These are phyloP conservation scores for Poliocrania exsul DNA, from an alignment of 2,797 vertebrate genomes.

Conservation along the genomic window DNA sequence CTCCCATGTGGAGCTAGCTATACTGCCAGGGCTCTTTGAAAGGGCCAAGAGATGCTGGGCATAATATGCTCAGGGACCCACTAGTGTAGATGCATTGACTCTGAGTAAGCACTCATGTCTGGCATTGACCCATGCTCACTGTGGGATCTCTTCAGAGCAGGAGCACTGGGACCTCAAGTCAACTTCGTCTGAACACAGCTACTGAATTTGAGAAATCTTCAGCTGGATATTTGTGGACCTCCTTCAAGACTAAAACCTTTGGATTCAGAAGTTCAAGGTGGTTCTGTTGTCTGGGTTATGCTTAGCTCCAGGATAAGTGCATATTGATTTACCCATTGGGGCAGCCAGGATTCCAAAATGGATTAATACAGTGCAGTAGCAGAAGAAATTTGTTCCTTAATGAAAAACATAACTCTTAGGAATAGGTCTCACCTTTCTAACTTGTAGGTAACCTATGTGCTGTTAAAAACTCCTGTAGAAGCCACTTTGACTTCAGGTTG, in stretches of 20 bases:
- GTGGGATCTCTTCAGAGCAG: not conserved
- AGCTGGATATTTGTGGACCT: not conserved
- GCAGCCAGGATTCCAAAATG: not conserved
- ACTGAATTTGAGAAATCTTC: not conserved
- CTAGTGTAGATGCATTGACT: rapidly evolving
- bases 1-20: not conserved
- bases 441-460: not conserved
- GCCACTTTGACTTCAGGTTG: not conserved
- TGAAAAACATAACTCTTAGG: not conserved
- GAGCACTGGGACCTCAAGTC: rapidly evolving
- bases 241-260: not conserved
- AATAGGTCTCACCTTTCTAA: not conserved
- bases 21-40: not conserved
- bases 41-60: not conserved
- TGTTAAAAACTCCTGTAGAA: not conserved
- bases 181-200: not conserved
- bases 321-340: not conserved
- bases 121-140: not conserved
- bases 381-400: not conserved
- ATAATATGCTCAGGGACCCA: not conserved
- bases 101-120: not conserved
- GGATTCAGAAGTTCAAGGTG: not conserved
- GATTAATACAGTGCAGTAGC: not conserved
- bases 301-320: not conserved
- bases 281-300: not conserved